Evolutionary conservation across 2,888 invertebrate species (phyloP).

Genomic region (Drosophila ustulata): DNA sequence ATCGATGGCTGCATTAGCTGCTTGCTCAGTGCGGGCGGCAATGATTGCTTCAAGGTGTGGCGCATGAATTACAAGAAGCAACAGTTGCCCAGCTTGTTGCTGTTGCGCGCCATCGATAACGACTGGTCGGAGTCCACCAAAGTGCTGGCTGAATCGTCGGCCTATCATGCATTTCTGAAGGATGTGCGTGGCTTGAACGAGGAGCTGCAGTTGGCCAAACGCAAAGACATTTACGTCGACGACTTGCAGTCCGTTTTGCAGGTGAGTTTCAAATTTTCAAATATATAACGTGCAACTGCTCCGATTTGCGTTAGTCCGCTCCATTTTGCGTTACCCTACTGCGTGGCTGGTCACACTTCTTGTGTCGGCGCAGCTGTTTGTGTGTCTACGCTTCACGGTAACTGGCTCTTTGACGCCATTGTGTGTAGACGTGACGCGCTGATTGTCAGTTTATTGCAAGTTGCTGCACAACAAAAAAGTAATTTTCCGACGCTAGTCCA

Average conservation of each 20-base stretch:
- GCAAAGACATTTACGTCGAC: constrained; percentile 66
- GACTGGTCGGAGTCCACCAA: constrained; percentile 66
- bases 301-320: neutral
- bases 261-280: constrained; percentile 63
- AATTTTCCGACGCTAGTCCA: constrained; percentile 26
- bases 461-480: constrained; percentile 64
- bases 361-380: constrained; percentile 36
- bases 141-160: constrained; percentile 58
- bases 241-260: constrained; percentile 66
- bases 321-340: neutral
- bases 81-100: constrained; percentile 69
- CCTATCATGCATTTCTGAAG: constrained; percentile 72
- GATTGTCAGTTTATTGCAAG: constrained; percentile 60
- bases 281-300: neutral
- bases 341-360: constrained; percentile 38
- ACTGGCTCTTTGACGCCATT: constrained; percentile 51
- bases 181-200: constrained; percentile 66
- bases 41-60: constrained; percentile 83
- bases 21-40: constrained; percentile 68
- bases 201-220: constrained; percentile 70
- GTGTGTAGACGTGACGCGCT: constrained; percentile 47
- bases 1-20: constrained; percentile 81
- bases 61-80: constrained; percentile 84
- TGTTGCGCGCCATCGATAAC: constrained; percentile 73
- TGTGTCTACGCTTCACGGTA: constrained; percentile 12